Percentiles rank a stretch among this genome's conserved stretches.
Conservation (phyloP, 1,140 invertebrate species). For the Mizuhopecten yessoensis region DNA sequence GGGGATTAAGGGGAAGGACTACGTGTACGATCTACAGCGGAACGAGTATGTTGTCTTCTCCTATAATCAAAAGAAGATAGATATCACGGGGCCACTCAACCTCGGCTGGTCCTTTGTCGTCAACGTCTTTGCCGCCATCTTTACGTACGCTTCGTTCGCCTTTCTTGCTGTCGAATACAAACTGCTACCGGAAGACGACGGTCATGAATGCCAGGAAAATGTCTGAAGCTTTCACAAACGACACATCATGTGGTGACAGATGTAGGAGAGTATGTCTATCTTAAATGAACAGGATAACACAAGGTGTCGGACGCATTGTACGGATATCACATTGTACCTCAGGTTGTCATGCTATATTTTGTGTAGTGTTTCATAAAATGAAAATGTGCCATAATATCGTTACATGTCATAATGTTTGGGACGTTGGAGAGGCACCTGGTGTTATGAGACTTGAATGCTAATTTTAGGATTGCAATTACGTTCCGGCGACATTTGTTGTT, state of each 20-base stretch:
- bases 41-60: slow-evolving; percentile 17
- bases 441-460: no score
- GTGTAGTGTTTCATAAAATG: no score
- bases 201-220: neutral
- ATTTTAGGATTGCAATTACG: no score
- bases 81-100: neutral
- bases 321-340: no score
- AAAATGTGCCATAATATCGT: no score
- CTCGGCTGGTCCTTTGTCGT: slow-evolving; percentile 28
- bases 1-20: neutral
- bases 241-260: no score
- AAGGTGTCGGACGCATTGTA: neutral
- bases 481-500: no score
- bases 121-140: neutral
- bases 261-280: neutral
- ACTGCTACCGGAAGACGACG: neutral
- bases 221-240: neutral
- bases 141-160: neutral
- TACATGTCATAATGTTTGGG: no score
- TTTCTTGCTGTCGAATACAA: slow-evolving; percentile 27
- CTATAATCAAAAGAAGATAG: neutral
- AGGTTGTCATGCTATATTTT: neutral
- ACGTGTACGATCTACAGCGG: neutral
- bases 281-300: neutral
- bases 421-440: no score